Conservation (phyloP, 2,888 invertebrate species). For the Cremastinae sp. region DNA sequence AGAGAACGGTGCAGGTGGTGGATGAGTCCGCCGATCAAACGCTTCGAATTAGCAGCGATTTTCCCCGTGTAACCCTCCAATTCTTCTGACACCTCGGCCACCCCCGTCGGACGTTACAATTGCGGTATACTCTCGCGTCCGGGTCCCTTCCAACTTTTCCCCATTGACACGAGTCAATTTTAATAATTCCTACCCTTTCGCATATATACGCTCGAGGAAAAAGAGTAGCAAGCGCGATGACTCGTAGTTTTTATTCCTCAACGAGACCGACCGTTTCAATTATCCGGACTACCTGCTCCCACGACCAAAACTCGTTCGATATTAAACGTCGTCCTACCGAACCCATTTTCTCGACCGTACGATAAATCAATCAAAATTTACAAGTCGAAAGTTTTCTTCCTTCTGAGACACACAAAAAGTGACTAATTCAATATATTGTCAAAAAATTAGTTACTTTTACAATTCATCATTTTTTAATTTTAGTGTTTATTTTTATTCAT, state of each 20-base stretch:
- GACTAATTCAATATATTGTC: too few species aligned
- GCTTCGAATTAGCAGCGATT: slow-evolving; percentile 73
- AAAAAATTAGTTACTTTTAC: too few species aligned
- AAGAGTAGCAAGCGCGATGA: slow-evolving; percentile 66
- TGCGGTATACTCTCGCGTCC: slow-evolving; percentile 14
- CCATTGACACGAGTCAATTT: slow-evolving; percentile 70
- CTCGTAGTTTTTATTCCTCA: slow-evolving; percentile 68
- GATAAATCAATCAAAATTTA: too few species aligned
- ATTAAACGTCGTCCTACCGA: slow-evolving; percentile 33
- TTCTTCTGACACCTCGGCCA: slow-evolving; percentile 38
- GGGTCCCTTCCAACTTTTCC: slow-evolving; percentile 14
- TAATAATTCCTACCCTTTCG: slow-evolving; percentile 68
- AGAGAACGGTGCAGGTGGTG: slow-evolving; percentile 70
- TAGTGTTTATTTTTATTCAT: too few species aligned
- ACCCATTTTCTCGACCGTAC: neutral
- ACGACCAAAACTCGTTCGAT: slow-evolving; percentile 54
- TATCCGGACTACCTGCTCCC: slow-evolving; percentile 67
- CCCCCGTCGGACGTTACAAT: slow-evolving; percentile 26
- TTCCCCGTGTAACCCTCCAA: slow-evolving; percentile 62
- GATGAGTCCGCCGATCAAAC: slow-evolving; percentile 73
- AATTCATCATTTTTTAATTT: too few species aligned
- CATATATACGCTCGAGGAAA: slow-evolving; percentile 35
- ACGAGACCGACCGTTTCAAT: slow-evolving; percentile 68
- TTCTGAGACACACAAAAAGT: too few species aligned
- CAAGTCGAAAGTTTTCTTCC: too few species aligned